These are phyloP conservation scores for Micromussa lordhowensis DNA, from an alignment of 92 coral and sea anemone species.

Conservation along the genomic window DNA sequence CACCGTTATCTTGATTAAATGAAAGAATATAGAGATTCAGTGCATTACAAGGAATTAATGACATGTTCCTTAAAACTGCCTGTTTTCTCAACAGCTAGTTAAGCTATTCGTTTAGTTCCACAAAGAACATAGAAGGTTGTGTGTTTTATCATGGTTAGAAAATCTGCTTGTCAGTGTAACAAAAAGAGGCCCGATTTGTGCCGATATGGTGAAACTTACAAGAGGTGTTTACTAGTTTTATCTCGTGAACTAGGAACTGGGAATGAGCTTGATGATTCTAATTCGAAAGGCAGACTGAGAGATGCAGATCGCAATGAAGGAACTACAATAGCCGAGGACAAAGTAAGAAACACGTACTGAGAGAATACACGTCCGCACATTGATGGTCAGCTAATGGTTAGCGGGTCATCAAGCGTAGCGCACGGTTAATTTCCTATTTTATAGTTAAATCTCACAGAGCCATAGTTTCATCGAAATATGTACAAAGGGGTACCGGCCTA, in stretches of 20 bases:
- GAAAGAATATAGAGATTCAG: neutral
- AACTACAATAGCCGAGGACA: neutral
- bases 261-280: neutral
- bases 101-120: no score
- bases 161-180: neutral
- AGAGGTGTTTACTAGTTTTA: neutral
- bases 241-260: neutral
- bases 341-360: neutral
- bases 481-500: neutral
- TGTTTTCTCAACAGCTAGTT: no score
- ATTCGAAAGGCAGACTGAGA: neutral
- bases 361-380: no score
- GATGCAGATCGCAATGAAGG: neutral
- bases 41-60: neutral
- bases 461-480: no score
- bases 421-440: neutral
- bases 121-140: no score
- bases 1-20: conserved; percentile 50
- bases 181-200: no score
- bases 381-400: neutral
- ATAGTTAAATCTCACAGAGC: neutral
- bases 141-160: no score
- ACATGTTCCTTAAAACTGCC: neutral
- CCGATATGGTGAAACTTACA: neutral
- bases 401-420: neutral